Evolutionary conservation across 1,140 invertebrate genomes (phyloP).

Genomic region (Steinernema khuongi): DNA sequence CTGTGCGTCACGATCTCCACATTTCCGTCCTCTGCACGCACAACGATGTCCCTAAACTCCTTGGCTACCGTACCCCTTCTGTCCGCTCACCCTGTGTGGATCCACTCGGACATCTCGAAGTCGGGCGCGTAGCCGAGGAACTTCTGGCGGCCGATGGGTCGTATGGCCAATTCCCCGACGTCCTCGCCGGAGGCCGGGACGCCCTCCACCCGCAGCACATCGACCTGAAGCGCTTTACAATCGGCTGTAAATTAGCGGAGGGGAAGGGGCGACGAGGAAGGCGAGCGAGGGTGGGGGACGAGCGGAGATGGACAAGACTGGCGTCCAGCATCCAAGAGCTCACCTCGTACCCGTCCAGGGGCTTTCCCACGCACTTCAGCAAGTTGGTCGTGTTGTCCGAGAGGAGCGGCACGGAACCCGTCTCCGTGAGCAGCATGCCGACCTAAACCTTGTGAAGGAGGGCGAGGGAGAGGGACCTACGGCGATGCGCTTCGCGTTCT

Average conservation of each 20-base stretch:
- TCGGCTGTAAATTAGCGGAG: slow-evolving; percentile 16
- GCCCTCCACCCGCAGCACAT: slow-evolving; percentile 41
- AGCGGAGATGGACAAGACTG: neutral
- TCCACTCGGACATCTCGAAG: slow-evolving; percentile 43
- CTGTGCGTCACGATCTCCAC: slow-evolving; percentile 52
- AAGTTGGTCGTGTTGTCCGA: slow-evolving; percentile 57
- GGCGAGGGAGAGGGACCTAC: slow-evolving; percentile 27
- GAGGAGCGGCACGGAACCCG: slow-evolving; percentile 49
- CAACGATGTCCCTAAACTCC: slow-evolving; percentile 46
- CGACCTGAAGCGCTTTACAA: slow-evolving; percentile 30
- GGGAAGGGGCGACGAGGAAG: slow-evolving; percentile 3
- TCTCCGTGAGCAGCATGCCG: slow-evolving; percentile 55
- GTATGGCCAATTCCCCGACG: slow-evolving; percentile 46
- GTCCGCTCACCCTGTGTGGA: slow-evolving; percentile 45
- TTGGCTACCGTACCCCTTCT: neutral
- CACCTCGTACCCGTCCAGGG: slow-evolving; percentile 52
- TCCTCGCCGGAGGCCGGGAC: slow-evolving; percentile 31
- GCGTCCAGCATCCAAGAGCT: slow-evolving; percentile 18
- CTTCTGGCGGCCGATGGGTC: slow-evolving; percentile 43
- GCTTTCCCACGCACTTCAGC: slow-evolving; percentile 44
- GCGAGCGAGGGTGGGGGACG: neutral
- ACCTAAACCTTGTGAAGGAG: slow-evolving; percentile 38
- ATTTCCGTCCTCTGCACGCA: slow-evolving; percentile 48
- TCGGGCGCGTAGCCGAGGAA: slow-evolving; percentile 52
- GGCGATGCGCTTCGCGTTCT: slow-evolving; percentile 53